These are phyloP conservation scores for Bellardia pandia DNA, from an alignment of 2,888 invertebrate species.

Conservation along the genomic window DNA sequence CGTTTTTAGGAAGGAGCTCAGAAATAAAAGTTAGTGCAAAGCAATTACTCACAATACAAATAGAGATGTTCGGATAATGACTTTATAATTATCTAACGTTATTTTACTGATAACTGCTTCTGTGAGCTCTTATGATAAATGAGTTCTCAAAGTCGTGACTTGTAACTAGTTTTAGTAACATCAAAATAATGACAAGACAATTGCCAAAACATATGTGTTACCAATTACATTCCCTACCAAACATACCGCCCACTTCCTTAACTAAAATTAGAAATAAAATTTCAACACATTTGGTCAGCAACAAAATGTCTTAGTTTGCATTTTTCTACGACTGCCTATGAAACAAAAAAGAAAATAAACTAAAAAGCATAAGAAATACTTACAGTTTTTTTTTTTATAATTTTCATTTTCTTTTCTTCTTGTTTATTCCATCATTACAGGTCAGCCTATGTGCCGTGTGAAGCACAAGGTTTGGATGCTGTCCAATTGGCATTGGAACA, in stretches of 20 bases:
- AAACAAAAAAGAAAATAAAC: neutral
- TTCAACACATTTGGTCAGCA: constrained; percentile 8
- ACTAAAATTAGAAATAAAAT: neutral
- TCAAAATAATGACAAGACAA: no score
- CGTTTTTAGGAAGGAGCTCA: no score
- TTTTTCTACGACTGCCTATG: neutral
- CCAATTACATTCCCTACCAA: neutral
- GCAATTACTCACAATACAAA: no score
- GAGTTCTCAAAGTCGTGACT: no score
- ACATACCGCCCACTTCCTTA: neutral
- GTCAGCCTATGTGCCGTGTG: constrained; percentile 94
- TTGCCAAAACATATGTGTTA: neutral
- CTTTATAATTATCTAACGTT: no score
- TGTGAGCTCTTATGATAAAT: no score
- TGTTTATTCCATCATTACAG: constrained; percentile 75
- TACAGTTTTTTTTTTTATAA: constrained; percentile 18
- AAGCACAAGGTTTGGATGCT: constrained; percentile 92
- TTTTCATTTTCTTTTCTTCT: constrained; percentile 19
- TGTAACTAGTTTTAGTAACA: no score
- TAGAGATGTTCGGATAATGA: no score
- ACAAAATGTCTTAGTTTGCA: constrained; percentile 13
- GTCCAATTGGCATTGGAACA: constrained; percentile 94
- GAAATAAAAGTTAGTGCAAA: no score
- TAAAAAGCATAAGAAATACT: constrained; percentile 2
- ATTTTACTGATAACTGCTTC: no score